Conservation (phyloP, 1,140 invertebrate genomes). For the Ruditapes philippinarum region DNA sequence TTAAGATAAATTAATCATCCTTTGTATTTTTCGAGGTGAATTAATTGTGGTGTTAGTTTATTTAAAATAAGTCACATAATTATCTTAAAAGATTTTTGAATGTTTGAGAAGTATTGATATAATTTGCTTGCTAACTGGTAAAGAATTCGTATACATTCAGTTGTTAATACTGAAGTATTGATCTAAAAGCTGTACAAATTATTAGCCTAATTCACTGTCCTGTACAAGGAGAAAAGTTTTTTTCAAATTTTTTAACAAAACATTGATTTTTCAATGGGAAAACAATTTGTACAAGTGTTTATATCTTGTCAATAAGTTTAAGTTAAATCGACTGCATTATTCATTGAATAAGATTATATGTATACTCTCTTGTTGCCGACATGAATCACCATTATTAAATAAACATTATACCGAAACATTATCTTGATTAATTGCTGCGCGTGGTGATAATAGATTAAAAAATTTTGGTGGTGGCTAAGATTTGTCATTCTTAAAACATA, state of each 20-base stretch:
- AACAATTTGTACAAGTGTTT: background rate
- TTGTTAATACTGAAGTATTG: background rate
- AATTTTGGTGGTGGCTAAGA: too few relatives aligned
- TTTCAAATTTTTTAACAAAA: constrained; percentile 12
- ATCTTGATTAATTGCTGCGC: constrained; percentile 29
- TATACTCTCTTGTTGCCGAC: background rate
- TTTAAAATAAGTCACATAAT: too few relatives aligned
- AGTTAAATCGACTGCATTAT: background rate
- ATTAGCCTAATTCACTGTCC: too few relatives aligned
- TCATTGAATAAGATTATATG: background rate
- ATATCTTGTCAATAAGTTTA: background rate
- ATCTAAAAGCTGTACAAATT: background rate
- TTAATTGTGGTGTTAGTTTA: too few relatives aligned
- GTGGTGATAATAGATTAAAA: too few relatives aligned
- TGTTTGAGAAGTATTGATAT: too few relatives aligned
- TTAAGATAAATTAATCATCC: too few relatives aligned
- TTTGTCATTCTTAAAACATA: too few relatives aligned
- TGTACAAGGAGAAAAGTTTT: too few relatives aligned
- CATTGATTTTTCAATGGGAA: background rate
- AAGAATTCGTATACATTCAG: background rate
- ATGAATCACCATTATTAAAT: constrained; percentile 6
- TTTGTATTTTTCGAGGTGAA: too few relatives aligned
- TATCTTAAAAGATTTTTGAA: too few relatives aligned
- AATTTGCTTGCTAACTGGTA: background rate
- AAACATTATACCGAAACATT: background rate